Percentiles rank a stretch among this genome's conserved stretches.
Conservation (phyloP, 2,113 vertebrate genomes). For the Podarcis cretensis region DNA sequence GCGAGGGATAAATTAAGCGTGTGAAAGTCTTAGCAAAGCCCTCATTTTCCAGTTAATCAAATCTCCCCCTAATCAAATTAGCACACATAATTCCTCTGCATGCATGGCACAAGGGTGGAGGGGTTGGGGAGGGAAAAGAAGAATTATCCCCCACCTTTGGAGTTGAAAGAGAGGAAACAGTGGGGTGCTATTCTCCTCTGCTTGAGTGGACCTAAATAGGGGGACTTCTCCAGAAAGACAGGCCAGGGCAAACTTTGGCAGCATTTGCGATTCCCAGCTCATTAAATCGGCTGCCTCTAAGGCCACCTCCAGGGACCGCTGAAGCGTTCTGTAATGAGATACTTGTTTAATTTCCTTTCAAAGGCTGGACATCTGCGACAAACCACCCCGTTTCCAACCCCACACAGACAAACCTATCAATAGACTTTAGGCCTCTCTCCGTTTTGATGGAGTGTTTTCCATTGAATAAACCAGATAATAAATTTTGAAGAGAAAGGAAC, state of each 20-base stretch:
- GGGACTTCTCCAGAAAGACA: constrained; percentile 91
- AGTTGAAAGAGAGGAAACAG: constrained; percentile 97
- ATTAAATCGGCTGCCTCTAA: constrained; percentile 96
- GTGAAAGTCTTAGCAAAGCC: constrained; percentile 99
- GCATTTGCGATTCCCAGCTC: constrained; percentile 96
- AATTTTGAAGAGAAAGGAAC: constrained; percentile 97
- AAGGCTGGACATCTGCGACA: constrained; percentile 99
- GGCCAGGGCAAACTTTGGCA: constrained; percentile 96
- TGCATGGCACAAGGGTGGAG: constrained; percentile 80
- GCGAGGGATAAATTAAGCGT: constrained; percentile 99
- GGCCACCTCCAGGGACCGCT: constrained; percentile 97
- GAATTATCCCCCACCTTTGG: constrained; percentile 95
- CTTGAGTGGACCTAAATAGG: constrained; percentile 94
- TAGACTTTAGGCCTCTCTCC: constrained; percentile 93
- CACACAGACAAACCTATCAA: constrained; percentile 98
- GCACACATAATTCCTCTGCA: constrained; percentile 99
- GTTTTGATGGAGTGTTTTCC: constrained; percentile 99
- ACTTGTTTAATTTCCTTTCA: constrained; percentile 99
- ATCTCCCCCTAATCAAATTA: constrained; percentile 99
- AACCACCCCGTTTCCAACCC: constrained; percentile 86
- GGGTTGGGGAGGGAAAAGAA: constrained; percentile 69
- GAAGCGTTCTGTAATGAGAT: constrained; percentile 99
- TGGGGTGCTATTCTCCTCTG: constrained; percentile 93
- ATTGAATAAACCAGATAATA: constrained; percentile 99
- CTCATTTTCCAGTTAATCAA: constrained; percentile 99